phyloP scores from a whole-genome alignment of 2,797 vertebrate species.

The Anabas testudineus region DNA sequence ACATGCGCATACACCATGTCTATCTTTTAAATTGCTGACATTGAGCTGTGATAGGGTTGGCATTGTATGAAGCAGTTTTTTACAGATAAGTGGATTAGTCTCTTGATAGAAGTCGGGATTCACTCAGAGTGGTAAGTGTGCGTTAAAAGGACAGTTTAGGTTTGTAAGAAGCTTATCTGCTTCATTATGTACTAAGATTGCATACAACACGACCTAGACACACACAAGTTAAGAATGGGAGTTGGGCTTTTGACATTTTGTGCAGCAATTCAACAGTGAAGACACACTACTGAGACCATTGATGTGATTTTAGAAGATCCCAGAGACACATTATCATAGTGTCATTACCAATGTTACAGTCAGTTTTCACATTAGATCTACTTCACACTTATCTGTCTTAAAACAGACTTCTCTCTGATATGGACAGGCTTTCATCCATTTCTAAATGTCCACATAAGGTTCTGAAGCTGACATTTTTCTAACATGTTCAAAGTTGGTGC shows the following conservation, averaged over 20 bases:
- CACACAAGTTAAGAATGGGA: constrained; percentile 24
- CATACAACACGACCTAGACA: constrained; percentile 29
- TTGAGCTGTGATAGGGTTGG: constrained; percentile 25
- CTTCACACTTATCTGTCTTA: not conserved
- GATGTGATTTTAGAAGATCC: not conserved
- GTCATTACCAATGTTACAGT: not conserved
- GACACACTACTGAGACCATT: too few relatives aligned
- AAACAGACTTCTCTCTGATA: not conserved
- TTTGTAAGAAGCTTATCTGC: constrained; percentile 52
- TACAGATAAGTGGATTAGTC: constrained; percentile 62
- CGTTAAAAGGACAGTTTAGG: constrained; percentile 38
- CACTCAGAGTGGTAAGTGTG: constrained; percentile 34
- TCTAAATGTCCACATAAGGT: not conserved
- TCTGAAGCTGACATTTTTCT: too few relatives aligned
- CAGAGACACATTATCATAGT: not conserved
- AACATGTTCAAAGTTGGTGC: too few relatives aligned
- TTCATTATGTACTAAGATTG: constrained; percentile 48
- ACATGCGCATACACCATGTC: not conserved
- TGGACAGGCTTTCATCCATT: not conserved
- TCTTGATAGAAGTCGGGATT: constrained; percentile 46
- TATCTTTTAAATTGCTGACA: constrained; percentile 39
- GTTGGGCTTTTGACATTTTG: constrained; percentile 28
- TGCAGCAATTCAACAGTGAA: too few relatives aligned
- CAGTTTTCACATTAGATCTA: constrained; percentile 1
- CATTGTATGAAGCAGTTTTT: constrained; percentile 49